phyloP scores from a whole-genome alignment of 1,140 invertebrate genomes.

The Magallana angulata region DNA sequence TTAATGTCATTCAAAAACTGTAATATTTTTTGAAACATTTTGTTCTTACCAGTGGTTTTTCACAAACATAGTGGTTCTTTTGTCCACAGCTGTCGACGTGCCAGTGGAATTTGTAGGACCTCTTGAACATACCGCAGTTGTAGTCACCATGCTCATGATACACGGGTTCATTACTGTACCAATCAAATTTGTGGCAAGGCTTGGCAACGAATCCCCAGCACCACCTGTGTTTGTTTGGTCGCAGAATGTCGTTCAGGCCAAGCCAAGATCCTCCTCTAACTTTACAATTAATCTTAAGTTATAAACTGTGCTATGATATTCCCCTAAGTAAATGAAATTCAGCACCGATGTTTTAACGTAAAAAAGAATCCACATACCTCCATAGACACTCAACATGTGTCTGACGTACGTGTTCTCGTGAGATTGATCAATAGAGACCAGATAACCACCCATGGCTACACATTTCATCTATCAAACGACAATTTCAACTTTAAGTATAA shows the following conservation, averaged over 20 bases:
- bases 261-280: conserved; percentile 1
- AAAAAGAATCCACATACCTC: not conserved
- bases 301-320: not conserved
- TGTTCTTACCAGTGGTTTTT: not conserved
- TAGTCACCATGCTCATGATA: not conserved
- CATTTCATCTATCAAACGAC: conserved; percentile 37
- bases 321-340: not conserved
- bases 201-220: conserved; percentile 10
- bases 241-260: not conserved
- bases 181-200: conserved; percentile 20
- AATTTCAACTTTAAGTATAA: no score
- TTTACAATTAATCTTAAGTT: not conserved
- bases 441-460: conserved; percentile 27
- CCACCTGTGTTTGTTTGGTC: conserved; percentile 18
- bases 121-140: not conserved
- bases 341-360: not conserved
- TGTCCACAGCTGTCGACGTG: conserved; percentile 4
- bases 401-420: conserved; percentile 36
- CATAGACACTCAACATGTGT: conserved; percentile 7
- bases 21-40: no score
- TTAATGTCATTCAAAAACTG: no score
- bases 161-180: conserved; percentile 6
- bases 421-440: not conserved
- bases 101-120: conserved; percentile 9
- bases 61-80: not conserved